Evolutionary conservation across 2,113 vertebrate species (phyloP).

Genomic region (zebrafish (Danio rerio)): DNA sequence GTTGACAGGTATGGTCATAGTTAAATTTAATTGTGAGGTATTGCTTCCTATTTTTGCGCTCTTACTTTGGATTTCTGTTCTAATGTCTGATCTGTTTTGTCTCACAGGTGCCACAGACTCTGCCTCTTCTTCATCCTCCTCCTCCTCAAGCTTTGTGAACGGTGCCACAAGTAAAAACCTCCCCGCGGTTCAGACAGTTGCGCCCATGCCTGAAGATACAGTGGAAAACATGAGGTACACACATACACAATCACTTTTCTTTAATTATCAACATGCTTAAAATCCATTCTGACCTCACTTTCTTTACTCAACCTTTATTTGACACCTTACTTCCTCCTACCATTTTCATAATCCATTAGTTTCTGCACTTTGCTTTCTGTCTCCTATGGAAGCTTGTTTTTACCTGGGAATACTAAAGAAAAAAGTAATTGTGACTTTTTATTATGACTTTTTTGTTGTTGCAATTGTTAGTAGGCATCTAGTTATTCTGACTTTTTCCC

Average conservation of each 20-base stretch:
- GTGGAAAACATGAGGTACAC: slow-evolving; percentile 96
- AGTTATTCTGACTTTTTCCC: no score
- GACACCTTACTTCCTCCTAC: slow-evolving; percentile 43
- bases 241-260: neutral
- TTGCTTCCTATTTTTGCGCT: no score
- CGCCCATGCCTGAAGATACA: slow-evolving; percentile 97
- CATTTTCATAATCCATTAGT: slow-evolving; percentile 53
- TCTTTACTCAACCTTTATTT: slow-evolving; percentile 4
- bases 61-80: neutral
- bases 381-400: neutral
- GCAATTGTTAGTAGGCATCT: no score
- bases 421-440: no score
- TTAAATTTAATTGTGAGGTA: no score
- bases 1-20: no score
- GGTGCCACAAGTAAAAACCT: slow-evolving; percentile 98
- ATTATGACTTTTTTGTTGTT: no score
- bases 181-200: slow-evolving; percentile 96
- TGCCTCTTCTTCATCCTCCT: slow-evolving; percentile 94
- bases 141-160: slow-evolving; percentile 97
- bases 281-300: slow-evolving; percentile 24
- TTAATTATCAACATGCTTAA: neutral
- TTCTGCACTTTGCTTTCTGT: slow-evolving; percentile 38
- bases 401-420: no score
- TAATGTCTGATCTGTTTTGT: slow-evolving; percentile 47
- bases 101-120: slow-evolving; percentile 93